phyloP scores from a whole-genome alignment of 2,113 vertebrate genomes.

The Falco punctatus region DNA sequence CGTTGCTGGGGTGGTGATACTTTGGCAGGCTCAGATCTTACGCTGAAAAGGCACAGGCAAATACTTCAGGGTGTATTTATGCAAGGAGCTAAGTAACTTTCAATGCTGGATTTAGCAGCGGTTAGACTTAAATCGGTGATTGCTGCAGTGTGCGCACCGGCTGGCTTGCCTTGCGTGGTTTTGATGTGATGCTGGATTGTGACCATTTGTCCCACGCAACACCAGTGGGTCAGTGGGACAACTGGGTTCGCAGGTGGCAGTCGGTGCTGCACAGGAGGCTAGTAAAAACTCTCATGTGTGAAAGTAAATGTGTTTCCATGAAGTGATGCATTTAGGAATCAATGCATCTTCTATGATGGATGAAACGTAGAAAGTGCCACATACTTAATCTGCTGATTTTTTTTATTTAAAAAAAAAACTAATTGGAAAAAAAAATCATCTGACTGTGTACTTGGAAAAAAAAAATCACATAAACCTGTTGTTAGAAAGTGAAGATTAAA shows the following conservation, averaged over 20 bases:
- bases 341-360: not conserved
- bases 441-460: not conserved
- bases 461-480: not conserved
- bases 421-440: not conserved
- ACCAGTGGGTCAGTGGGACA: not conserved
- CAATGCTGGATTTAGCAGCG: not conserved
- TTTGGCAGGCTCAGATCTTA: not conserved
- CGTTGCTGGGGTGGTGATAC: not conserved
- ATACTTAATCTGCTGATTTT: not conserved
- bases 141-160: not conserved
- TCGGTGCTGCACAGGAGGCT: fast-evolving
- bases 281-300: not conserved
- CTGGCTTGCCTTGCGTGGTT: not conserved
- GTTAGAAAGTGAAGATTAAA: not conserved
- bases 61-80: not conserved
- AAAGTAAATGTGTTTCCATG: not conserved
- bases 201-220: not conserved
- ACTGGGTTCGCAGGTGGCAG: not conserved
- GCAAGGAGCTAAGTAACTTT: not conserved
- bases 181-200: not conserved
- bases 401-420: too few species aligned
- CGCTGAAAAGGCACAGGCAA: not conserved
- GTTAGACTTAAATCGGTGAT: not conserved
- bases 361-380: not conserved
- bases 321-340: not conserved